Conservation (phyloP, 2,113 vertebrate species). For the Nibea albiflora region DNA sequence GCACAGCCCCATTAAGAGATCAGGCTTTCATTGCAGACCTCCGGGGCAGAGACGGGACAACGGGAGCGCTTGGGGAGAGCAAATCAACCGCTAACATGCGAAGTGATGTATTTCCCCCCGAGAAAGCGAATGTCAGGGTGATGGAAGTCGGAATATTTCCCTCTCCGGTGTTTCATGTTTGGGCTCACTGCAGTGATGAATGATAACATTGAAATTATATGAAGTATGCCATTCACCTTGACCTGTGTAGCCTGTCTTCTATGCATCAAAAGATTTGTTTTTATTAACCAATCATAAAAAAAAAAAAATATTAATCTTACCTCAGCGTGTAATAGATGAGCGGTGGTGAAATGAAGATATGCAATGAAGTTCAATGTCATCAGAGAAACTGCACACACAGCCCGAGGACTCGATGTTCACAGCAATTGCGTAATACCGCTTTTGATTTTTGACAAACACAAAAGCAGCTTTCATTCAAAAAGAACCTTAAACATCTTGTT, state of each 20-base stretch:
- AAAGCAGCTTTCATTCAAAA: background rate
- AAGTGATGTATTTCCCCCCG: slow-evolving; percentile 4
- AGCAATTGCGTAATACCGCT: background rate
- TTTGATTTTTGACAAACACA: background rate
- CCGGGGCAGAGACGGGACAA: slow-evolving; percentile 36
- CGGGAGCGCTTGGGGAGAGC: slow-evolving; percentile 5
- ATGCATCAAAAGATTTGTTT: background rate
- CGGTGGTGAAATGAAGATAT: background rate
- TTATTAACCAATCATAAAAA: background rate
- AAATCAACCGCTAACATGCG: slow-evolving; percentile 36
- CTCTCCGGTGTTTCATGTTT: slow-evolving; percentile 38
- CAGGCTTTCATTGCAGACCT: slow-evolving; percentile 58
- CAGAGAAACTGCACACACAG: background rate
- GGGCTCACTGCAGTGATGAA: slow-evolving; percentile 52
- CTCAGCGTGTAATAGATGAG: background rate
- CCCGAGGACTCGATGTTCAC: background rate
- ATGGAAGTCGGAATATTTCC: slow-evolving; percentile 49
- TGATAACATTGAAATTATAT: slow-evolving; percentile 1
- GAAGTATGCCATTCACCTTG: slow-evolving; percentile 16
- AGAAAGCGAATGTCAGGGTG: slow-evolving; percentile 37
- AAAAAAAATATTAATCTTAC: background rate
- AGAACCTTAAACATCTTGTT: background rate
- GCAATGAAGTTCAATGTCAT: background rate
- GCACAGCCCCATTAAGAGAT: slow-evolving; percentile 69
- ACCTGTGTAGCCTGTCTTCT: background rate